Evolutionary conservation across 2,797 vertebrate species (phyloP), one percentile per base, ranked within the genome.

Genomic region (Pseudochromis fuscus): DNA sequence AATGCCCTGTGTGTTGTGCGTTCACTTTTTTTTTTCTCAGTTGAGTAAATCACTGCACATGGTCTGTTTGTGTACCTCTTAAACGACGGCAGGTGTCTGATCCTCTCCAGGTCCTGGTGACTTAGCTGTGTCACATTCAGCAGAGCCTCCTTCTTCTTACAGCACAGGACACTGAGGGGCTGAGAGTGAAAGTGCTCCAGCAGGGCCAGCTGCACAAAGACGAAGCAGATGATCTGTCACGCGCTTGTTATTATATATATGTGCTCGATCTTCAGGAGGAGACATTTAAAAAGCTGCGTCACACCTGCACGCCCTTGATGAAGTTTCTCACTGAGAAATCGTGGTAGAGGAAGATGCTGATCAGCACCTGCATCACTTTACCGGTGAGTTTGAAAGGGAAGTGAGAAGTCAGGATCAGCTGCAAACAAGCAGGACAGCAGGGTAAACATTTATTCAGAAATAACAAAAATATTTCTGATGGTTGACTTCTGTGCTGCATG

Each of bases 291-390:
- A 3, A 55, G 7, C 16, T 3, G 0, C 9, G 50, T 44, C 42
- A 59, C 93, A 99, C 98, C 96, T 99, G 96, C 75, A 98, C 82
- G 69, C 98, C 98, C 93, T 98, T 99, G 85, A 98, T 94, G 88
- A 99, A 98, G 84, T 98, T 99, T 64, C 95, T 94, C 62, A 99
- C 96, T 61, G 98, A 99, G 91, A 99, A 99, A 80, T 99, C 98
- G 46, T 99, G 97, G 85, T 96, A 99, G 53, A 99, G 93, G 92
- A 99, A 99, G 83, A 98, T 94, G 83, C 95, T 96, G 68, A 95
- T 93, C 65, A 99, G 94, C 87, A 98, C 95, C 79, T 97, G 96
- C 55, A 99, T 89, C 46, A 96, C 96, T 85, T 96, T 97, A 27
- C 87, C 93, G 64, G 90, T 96, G 76, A 97, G 92, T 84, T 99